Conservation (phyloP, 2,113 vertebrate genomes). For the Trichomycterus rosablanca region DNA sequence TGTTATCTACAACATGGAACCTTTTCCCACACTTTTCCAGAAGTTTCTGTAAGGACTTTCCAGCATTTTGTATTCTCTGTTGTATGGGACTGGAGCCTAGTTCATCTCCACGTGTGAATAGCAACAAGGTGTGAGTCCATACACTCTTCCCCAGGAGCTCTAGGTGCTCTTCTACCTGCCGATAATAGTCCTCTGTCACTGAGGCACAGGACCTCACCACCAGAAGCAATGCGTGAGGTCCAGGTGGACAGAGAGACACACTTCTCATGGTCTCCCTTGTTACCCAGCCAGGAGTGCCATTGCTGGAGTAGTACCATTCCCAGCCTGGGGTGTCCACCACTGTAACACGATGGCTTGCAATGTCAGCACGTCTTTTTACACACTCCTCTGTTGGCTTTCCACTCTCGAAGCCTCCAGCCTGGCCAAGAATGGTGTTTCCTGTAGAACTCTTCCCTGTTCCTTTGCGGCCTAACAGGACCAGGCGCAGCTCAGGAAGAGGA, state of each 20-base stretch:
- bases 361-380: conserved; percentile 53
- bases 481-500: conserved; percentile 51
- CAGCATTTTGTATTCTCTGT: conserved; percentile 50
- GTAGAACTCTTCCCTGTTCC: conserved; percentile 63
- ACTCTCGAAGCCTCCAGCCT: conserved; percentile 49
- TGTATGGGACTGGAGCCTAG: conserved; percentile 55
- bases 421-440: conserved; percentile 61
- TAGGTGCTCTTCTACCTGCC: conserved; percentile 62
- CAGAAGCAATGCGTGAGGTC: conserved; percentile 65
- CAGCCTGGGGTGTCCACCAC: conserved; percentile 71
- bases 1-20: conserved; percentile 63
- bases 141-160: conserved; percentile 53
- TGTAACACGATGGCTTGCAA: conserved; percentile 49
- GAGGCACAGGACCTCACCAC: conserved; percentile 60
- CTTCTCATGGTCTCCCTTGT: conserved; percentile 62
- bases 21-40: conserved; percentile 57
- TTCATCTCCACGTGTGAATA: conserved; percentile 66
- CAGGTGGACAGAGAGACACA: conserved; percentile 59
- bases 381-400: conserved; percentile 67
- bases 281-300: conserved; percentile 67
- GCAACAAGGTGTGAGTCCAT: conserved; percentile 60
- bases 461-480: conserved; percentile 67
- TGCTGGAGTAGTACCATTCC: conserved; percentile 72
- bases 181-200: conserved; percentile 53
- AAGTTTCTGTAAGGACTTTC: conserved; percentile 52